Conservation (phyloP, 2,113 vertebrate genomes). For the Ictalurus furcatus region DNA sequence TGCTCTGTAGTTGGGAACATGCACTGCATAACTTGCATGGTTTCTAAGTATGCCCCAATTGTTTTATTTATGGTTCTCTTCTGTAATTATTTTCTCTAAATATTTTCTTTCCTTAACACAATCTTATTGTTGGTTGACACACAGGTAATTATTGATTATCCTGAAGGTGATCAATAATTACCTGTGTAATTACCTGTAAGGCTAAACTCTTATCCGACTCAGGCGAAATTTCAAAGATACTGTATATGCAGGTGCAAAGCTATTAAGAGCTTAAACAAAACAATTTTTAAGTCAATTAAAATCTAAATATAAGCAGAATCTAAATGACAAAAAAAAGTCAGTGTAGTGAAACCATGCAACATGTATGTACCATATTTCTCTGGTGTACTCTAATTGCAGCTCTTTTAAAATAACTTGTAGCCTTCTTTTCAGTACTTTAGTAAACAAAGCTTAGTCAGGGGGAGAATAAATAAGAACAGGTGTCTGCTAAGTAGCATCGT, state of each 20-base stretch:
- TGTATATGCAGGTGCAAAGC: not conserved
- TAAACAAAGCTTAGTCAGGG: not conserved
- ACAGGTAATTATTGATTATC: not conserved
- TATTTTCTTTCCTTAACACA: not conserved
- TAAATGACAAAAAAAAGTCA: not conserved
- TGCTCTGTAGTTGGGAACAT: slow-evolving; percentile 3
- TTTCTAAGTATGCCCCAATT: not conserved
- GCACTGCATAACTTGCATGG: not conserved
- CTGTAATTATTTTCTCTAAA: not conserved
- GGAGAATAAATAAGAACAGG: not conserved
- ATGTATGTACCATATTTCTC: not conserved
- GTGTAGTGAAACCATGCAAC: not conserved
- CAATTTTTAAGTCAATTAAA: not conserved
- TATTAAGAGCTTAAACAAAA: not conserved
- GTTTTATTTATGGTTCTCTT: not conserved
- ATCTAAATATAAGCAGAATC: not conserved
- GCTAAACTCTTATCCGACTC: not conserved
- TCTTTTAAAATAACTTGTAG: too few relatives aligned
- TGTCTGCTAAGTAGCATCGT: not conserved
- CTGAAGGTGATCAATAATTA: too few relatives aligned
- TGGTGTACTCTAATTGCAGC: not conserved
- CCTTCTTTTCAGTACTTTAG: not conserved
- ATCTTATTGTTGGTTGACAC: not conserved
- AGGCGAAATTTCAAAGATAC: not conserved
- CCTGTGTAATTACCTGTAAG: too few relatives aligned